phyloP scores from a whole-genome alignment of 2,888 invertebrate genomes.

The Rotaria socialis region DNA sequence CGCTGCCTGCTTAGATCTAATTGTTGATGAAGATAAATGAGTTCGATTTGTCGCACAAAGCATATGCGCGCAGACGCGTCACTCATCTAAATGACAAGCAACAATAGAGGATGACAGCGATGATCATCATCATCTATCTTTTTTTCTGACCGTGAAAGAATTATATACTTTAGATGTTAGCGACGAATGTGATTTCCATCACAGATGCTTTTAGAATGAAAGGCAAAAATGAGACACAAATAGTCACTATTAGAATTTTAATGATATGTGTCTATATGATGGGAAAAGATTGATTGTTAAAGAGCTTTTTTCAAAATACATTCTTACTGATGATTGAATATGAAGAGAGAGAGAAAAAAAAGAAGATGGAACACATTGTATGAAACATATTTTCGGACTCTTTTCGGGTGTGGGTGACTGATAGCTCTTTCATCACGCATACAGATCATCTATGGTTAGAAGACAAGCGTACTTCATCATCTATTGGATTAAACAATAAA shows the following conservation, averaged over 20 bases:
- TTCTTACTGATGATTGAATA: neutral
- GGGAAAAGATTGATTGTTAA: neutral
- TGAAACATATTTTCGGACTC: neutral
- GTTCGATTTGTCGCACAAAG: conserved; percentile 8
- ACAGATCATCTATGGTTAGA: neutral
- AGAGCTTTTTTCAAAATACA: neutral
- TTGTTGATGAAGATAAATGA: conserved; percentile 23
- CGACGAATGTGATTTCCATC: neutral
- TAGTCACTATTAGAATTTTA: neutral
- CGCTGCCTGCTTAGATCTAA: conserved; percentile 7
- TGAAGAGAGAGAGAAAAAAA: neutral
- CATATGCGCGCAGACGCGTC: neutral
- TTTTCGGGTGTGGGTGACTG: neutral
- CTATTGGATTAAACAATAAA: neutral
- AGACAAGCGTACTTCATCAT: neutral
- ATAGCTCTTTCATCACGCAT: neutral
- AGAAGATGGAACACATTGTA: neutral
- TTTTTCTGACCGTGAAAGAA: neutral
- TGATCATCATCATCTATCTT: conserved; percentile 17
- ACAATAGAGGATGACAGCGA: conserved; percentile 6
- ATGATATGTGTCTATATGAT: neutral
- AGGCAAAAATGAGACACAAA: neutral
- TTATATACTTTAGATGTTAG: neutral
- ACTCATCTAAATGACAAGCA: conserved; percentile 7
- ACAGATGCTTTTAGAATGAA: neutral